These are phyloP conservation scores for Cryptoblepharus egeriae DNA, from an alignment of 2,797 vertebrate genomes.

Conservation along the genomic window DNA sequence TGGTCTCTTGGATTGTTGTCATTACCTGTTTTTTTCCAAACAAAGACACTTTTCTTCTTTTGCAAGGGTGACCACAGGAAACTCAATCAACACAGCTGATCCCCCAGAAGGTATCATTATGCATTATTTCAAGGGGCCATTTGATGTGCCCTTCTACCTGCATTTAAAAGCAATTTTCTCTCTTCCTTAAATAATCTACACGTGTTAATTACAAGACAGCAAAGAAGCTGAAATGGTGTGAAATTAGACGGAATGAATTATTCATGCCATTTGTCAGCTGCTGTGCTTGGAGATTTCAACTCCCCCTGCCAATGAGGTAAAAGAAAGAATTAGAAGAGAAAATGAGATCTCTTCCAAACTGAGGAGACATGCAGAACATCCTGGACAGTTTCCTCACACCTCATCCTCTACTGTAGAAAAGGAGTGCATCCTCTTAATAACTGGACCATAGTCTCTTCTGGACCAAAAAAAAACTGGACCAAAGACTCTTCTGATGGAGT, in stretches of 20 bases:
- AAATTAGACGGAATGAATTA: conserved; percentile 72
- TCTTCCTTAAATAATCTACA: conserved; percentile 71
- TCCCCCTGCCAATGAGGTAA: conserved; percentile 34
- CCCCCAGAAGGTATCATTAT: conserved; percentile 38
- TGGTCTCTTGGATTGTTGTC: conserved; percentile 7
- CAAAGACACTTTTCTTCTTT: conserved; percentile 18
- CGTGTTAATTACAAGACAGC: conserved; percentile 73
- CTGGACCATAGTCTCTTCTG: not conserved
- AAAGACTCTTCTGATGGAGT: not conserved
- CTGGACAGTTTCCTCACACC: not conserved
- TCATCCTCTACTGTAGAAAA: not conserved
- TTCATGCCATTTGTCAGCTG: conserved; percentile 66
- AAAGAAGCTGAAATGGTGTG: conserved; percentile 71
- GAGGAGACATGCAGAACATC: not conserved
- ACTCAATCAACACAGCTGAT: conserved; percentile 19
- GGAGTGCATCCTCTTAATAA: not conserved
- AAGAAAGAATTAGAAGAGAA: conserved; percentile 54
- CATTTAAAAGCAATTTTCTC: conserved; percentile 74
- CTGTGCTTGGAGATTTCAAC: conserved; percentile 48
- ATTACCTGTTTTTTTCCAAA: not conserved
- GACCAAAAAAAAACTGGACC: not conserved
- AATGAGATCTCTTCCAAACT: conserved; percentile 39
- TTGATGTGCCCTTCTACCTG: conserved; percentile 63
- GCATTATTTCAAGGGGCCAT: conserved; percentile 45
- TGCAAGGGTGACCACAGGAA: not conserved